phyloP scores from a whole-genome alignment of 1,140 invertebrate species.

The Saccostrea glomerata region DNA sequence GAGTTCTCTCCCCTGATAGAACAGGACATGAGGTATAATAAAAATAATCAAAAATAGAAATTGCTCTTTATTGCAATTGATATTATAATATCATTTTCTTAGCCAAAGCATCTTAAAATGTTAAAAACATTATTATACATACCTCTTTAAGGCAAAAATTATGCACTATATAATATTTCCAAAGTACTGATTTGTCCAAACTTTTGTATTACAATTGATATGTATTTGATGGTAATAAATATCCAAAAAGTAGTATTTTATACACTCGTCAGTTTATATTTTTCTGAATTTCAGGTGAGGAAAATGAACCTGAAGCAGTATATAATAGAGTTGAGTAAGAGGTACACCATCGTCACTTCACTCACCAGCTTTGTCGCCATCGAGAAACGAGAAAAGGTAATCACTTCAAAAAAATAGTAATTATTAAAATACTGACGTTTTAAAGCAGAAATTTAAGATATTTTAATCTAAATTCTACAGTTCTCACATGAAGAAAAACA shows the following conservation, averaged over 20 bases:
- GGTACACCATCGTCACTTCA: conserved; percentile 77
- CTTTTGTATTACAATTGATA: too few relatives aligned
- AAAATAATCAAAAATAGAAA: background rate
- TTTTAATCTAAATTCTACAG: too few relatives aligned
- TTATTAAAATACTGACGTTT: background rate
- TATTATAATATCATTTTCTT: too few relatives aligned
- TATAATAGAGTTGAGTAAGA: conserved; percentile 77
- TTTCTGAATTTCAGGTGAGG: conserved; percentile 63
- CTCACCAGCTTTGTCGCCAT: conserved; percentile 79
- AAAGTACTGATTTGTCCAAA: too few relatives aligned
- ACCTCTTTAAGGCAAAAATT: too few relatives aligned
- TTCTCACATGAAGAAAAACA: too few relatives aligned
- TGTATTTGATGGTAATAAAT: too few relatives aligned
- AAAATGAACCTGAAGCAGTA: conserved; percentile 72
- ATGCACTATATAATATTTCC: too few relatives aligned
- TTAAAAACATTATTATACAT: too few relatives aligned
- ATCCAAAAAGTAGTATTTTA: too few relatives aligned
- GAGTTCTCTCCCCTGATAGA: conserved; percentile 72
- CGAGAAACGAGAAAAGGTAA: conserved; percentile 76
- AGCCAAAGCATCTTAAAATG: too few relatives aligned
- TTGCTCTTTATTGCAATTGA: too few relatives aligned
- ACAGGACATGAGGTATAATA: conserved; percentile 77
- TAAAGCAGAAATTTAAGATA: background rate
- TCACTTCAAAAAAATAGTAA: background rate
- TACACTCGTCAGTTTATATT: background rate